Conservation (phyloP, 2,113 vertebrate species). For the Paedocypris sp. region DNA sequence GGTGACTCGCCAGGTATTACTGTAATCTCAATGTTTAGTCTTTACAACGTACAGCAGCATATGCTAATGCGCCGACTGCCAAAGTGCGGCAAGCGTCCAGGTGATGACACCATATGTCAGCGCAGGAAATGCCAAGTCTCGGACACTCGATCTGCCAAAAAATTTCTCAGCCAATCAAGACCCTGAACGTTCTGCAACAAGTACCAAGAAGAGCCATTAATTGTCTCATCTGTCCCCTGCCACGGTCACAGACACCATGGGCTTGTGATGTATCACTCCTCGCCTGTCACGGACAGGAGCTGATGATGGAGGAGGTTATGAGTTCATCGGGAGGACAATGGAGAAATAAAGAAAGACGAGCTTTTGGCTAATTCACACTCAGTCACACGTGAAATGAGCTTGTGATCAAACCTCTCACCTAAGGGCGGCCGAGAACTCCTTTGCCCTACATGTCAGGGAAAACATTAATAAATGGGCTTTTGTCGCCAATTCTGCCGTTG, state of each 20-base stretch:
- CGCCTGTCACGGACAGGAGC: neutral
- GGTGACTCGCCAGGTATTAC: too few species aligned
- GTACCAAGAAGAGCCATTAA: constrained; percentile 17
- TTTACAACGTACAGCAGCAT: too few species aligned
- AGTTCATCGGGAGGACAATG: neutral
- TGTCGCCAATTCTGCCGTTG: constrained; percentile 36
- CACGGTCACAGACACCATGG: constrained; percentile 18
- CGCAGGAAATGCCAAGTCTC: constrained; percentile 42
- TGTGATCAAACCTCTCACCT: constrained; percentile 48
- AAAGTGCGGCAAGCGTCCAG: constrained; percentile 54
- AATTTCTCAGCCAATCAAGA: constrained; percentile 17
- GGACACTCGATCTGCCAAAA: constrained; percentile 21
- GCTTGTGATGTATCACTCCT: neutral
- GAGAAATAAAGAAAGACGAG: constrained; percentile 33
- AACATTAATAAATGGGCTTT: constrained; percentile 52
- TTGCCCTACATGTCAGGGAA: constrained; percentile 37
- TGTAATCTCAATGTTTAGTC: too few species aligned
- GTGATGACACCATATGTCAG: constrained; percentile 61
- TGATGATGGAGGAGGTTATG: neutral
- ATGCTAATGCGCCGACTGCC: constrained; percentile 49
- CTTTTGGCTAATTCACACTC: constrained; percentile 62
- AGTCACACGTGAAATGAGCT: constrained; percentile 70
- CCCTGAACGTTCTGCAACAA: neutral
- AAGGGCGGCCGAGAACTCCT: constrained; percentile 36
- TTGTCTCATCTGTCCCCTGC: constrained; percentile 33